Evolutionary conservation across 2,797 vertebrate species (phyloP).

Genomic region (Rhinoraja longicauda): DNA sequence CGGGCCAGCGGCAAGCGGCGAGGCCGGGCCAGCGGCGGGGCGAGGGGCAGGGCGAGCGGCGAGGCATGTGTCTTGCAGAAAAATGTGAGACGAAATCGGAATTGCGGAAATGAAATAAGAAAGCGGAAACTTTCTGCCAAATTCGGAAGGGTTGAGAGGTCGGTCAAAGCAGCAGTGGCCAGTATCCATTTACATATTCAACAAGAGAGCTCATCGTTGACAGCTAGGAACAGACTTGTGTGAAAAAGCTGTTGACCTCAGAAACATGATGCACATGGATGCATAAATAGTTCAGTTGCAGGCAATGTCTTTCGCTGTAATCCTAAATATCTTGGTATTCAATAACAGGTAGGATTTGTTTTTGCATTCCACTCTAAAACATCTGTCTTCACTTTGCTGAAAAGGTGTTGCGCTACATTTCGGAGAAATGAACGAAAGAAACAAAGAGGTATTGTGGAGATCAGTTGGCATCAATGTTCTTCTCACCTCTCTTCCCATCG

Average conservation of each 20-base stretch:
- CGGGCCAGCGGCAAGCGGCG: too few relatives aligned
- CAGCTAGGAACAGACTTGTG: neutral
- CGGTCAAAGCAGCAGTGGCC: slow-evolving; percentile 56
- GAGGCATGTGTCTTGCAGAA: too few relatives aligned
- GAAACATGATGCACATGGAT: slow-evolving; percentile 10
- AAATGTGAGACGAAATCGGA: too few relatives aligned
- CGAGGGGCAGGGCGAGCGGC: too few relatives aligned
- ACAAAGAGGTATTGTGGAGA: neutral
- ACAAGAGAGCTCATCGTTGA: slow-evolving; percentile 42
- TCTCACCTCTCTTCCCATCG: neutral
- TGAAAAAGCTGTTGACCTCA: neutral
- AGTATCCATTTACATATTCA: slow-evolving; percentile 54
- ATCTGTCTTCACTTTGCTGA: slow-evolving; percentile 12
- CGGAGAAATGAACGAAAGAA: neutral
- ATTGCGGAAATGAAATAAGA: too few relatives aligned
- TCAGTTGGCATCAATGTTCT: neutral
- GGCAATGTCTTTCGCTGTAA: neutral
- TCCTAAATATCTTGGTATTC: neutral
- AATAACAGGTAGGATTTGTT: neutral
- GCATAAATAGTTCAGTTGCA: slow-evolving; percentile 19
- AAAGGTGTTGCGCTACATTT: neutral
- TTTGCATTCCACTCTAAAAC: neutral
- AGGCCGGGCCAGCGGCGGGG: too few relatives aligned
- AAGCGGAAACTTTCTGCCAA: too few relatives aligned
- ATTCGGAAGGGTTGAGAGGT: too few relatives aligned